Evolutionary conservation across 64 coral and sea anemone genomes (phyloP).

Genomic region (Montipora capricornis): DNA sequence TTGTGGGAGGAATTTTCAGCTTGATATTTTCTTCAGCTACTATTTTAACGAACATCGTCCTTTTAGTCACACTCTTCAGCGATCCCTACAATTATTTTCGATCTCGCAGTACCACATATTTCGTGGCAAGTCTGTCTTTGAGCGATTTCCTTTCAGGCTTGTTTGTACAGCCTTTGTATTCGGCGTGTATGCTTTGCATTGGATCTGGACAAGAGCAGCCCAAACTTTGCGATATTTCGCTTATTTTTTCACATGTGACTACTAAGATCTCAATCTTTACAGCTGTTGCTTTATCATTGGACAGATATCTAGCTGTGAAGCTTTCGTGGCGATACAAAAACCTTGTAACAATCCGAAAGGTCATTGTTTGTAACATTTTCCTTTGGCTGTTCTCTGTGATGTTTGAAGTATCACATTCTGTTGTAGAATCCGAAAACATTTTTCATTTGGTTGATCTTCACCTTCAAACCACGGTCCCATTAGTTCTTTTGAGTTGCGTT

Average conservation of each 20-base stretch:
- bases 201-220: not conserved
- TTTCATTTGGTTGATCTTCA: conserved; percentile 73
- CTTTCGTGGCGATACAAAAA: conserved; percentile 65
- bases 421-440: not conserved
- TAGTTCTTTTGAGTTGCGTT: conserved; percentile 14
- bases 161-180: too few species aligned
- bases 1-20: too few species aligned
- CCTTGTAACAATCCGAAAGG: conserved; percentile 48
- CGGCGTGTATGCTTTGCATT: conserved; percentile 56
- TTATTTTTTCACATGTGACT: conserved; percentile 69
- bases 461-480: conserved; percentile 73
- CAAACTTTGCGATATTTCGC: conserved; percentile 15
- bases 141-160: too few species aligned
- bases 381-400: conserved; percentile 46
- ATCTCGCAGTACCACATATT: too few species aligned
- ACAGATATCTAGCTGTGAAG: conserved; percentile 72
- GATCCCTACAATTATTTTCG: too few species aligned
- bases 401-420: conserved; percentile 75
- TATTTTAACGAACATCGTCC: too few species aligned
- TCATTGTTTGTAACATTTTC: conserved; percentile 19
- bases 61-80: too few species aligned
- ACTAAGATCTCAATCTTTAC: conserved; percentile 79
- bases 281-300: conserved; percentile 69
- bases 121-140: too few species aligned
- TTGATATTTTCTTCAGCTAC: too few species aligned